phyloP scores from a whole-genome alignment of 2,113 vertebrate genomes.

The Hippopotamus amphibius region DNA sequence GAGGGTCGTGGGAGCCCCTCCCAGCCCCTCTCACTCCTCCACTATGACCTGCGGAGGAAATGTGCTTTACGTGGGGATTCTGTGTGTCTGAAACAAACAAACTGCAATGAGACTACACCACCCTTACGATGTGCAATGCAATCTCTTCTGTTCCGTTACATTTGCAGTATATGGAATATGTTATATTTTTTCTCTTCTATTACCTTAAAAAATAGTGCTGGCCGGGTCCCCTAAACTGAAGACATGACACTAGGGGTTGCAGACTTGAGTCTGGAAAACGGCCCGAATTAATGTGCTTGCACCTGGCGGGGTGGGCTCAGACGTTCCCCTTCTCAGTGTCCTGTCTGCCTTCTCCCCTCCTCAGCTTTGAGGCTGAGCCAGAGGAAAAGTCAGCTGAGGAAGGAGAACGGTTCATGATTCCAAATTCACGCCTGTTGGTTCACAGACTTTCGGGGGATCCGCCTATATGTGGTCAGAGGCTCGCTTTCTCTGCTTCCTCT shows the following conservation, averaged over 20 bases:
- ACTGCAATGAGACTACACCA: rapidly evolving
- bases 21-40: background rate
- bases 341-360: background rate
- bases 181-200: background rate
- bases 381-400: background rate
- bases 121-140: background rate
- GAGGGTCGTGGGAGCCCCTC: conserved; percentile 24
- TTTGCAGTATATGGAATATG: background rate
- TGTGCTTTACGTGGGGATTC: rapidly evolving
- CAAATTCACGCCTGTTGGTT: background rate
- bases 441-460: background rate
- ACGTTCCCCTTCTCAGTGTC: background rate
- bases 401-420: background rate
- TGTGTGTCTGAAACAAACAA: background rate
- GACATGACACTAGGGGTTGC: background rate
- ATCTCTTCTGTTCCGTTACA: background rate
- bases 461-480: background rate
- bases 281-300: background rate
- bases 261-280: background rate
- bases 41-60: background rate
- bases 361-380: rapidly evolving
- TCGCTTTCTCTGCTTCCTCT: background rate
- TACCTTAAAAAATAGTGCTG: background rate
- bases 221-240: background rate
- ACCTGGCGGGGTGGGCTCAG: rapidly evolving